Evolutionary conservation across 92 coral and sea anemone species (phyloP), one percentile per base, ranked within the genome.

Genomic region (Porites cylindrica): DNA sequence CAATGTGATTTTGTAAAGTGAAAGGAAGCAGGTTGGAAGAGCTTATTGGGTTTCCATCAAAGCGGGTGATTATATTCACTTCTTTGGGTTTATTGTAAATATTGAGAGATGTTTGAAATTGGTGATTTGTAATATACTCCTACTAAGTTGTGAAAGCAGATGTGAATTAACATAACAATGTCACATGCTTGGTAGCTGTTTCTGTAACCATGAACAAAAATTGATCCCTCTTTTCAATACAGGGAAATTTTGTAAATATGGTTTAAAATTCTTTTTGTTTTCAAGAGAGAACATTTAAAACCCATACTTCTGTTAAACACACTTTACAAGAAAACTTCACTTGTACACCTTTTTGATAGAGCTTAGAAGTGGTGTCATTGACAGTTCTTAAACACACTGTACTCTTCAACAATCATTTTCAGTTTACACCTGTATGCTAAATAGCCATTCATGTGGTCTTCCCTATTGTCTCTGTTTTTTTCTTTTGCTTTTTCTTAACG

Each of bases 41-140:
- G 11, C 53, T 74, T 38, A 64, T 72, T 64, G 72, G 60, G 76
- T 91, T 82, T 85, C 76, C 77, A 58, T 62, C 58, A 63, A 52
- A 82, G 86, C 93, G 72, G 93, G 93, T 95, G 96, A 63, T 85
- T 80, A 77, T 76, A 88, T 95, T 90, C 93, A 82, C 68, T 65
- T 72, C 72, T 86, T 82, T 85, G 51, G 91, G 91, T 83, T 83
- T 88, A 91, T 91, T 91, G 94, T 95, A 85, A 93, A 93, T 88
- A 95, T 90, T 90, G 86, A 87, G 91, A 81, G 52, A 83, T 92
- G 98, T 95, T 91, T 91, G 88, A 82, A 95, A 93, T 77, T 90
- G 88, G 61, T 93, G 94, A 91, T 93, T 82, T 86, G 96, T 95
- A 95, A 95, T 93, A 91, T 89, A 95, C 98, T 95, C 91, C 94